phyloP scores from a whole-genome alignment of 2,888 invertebrate species.

The Punctoribates punctum region DNA sequence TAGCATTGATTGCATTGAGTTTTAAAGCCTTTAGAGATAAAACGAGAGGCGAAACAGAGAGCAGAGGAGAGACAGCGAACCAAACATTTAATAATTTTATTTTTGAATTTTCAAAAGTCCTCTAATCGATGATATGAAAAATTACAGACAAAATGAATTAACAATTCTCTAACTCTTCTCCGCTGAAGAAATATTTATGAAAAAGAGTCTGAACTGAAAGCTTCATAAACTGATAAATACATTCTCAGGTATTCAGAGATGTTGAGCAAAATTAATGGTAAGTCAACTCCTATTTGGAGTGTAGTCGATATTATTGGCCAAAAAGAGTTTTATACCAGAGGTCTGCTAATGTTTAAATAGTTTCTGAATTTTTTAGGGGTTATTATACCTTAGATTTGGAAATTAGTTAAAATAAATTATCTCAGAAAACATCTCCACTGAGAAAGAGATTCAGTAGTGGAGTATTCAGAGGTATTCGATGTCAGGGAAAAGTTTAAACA shows the following conservation, averaged over 20 bases:
- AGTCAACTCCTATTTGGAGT: conserved; percentile 20
- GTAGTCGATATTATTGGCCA: conserved; percentile 31
- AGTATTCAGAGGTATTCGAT: too few species aligned
- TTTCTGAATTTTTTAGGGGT: conserved; percentile 3
- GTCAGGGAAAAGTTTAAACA: conserved; percentile 21
- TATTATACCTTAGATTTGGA: conserved; percentile 34
- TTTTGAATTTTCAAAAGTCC: neutral
- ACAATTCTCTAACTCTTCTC: conserved; percentile 18
- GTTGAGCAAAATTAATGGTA: conserved; percentile 33
- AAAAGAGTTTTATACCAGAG: conserved; percentile 10
- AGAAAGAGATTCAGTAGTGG: conserved; percentile 14
- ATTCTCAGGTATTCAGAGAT: conserved; percentile 1
- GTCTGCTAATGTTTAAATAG: neutral
- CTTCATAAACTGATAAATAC: conserved; percentile 15
- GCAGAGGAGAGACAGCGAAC: conserved; percentile 19
- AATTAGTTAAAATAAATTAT: conserved; percentile 35
- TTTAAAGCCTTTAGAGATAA: conserved; percentile 14
- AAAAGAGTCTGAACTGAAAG: neutral
- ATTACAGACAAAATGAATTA: conserved; percentile 26
- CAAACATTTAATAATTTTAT: neutral
- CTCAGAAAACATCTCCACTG: conserved; percentile 30
- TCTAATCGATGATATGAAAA: conserved; percentile 21
- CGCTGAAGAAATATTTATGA: neutral
- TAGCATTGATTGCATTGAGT: neutral
- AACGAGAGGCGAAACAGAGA: conserved; percentile 18